phyloP scores from a whole-genome alignment of 2,113 vertebrate species.

The Sitta europaea region DNA sequence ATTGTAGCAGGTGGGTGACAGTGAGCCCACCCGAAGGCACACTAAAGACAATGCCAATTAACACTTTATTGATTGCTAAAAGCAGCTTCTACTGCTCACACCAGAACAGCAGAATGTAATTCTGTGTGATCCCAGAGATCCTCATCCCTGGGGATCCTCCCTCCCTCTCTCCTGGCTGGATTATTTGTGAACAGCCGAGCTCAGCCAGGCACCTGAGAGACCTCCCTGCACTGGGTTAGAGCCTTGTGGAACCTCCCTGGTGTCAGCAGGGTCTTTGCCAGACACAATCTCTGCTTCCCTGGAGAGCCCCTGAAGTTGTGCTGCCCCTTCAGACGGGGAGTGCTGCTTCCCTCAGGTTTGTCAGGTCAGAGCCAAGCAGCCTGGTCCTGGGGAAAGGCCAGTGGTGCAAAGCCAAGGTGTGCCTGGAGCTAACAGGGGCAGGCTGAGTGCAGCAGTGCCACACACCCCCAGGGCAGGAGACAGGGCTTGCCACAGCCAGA shows the following conservation, averaged over 20 bases:
- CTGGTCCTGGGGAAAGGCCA: background rate
- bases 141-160: background rate
- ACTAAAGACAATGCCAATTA: background rate
- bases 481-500: background rate
- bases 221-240: background rate
- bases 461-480: background rate
- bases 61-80: background rate
- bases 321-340: background rate
- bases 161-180: background rate
- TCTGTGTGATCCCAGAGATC: background rate
- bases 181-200: background rate
- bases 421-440: background rate
- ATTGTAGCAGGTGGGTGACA: background rate
- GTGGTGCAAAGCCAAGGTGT: background rate
- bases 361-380: background rate
- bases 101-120: background rate
- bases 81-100: background rate
- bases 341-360: background rate
- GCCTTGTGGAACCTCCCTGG: background rate
- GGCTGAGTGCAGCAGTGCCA: background rate
- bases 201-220: background rate
- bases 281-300: background rate
- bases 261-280: background rate
- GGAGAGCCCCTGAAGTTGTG: background rate
- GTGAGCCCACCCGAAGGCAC: background rate